phyloP scores from a whole-genome alignment of 2,113 vertebrate species.

The Saguinus midas region DNA sequence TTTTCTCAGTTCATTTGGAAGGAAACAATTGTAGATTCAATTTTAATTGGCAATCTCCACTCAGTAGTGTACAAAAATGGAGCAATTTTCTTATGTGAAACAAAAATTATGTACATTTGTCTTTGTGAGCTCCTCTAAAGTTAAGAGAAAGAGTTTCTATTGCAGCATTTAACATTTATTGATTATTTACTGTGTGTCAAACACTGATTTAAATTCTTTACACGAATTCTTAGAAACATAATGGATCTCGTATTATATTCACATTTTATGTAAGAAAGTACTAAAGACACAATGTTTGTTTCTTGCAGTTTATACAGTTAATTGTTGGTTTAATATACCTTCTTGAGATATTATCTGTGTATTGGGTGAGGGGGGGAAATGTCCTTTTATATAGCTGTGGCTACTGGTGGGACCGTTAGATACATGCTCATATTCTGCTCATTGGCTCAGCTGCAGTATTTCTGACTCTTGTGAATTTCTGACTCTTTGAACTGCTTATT shows the following conservation, averaged over 20 bases:
- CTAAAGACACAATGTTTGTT: not conserved
- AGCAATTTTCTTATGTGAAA: not conserved
- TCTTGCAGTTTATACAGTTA: not conserved
- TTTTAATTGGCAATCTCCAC: not conserved
- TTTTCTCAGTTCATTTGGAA: not conserved
- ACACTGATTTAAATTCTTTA: not conserved
- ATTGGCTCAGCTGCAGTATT: not conserved
- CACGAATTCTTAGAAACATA: not conserved
- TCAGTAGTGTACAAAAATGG: not conserved
- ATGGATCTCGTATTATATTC: not conserved
- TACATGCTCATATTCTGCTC: not conserved
- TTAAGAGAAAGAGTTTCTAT: not conserved
- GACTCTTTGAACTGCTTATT: not conserved
- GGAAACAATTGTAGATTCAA: not conserved
- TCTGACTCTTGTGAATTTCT: not conserved
- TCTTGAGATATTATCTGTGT: not conserved
- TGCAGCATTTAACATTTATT: not conserved
- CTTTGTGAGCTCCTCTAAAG: not conserved
- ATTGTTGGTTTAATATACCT: not conserved
- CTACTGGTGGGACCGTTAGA: accelerated
- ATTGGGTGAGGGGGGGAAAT: not conserved
- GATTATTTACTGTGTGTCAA: not conserved
- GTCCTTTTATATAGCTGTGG: not conserved
- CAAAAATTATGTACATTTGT: not conserved
- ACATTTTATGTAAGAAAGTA: not conserved